phyloP scores from a whole-genome alignment of 2,888 invertebrate species.

The Acanthosoma haemorrhoidale region DNA sequence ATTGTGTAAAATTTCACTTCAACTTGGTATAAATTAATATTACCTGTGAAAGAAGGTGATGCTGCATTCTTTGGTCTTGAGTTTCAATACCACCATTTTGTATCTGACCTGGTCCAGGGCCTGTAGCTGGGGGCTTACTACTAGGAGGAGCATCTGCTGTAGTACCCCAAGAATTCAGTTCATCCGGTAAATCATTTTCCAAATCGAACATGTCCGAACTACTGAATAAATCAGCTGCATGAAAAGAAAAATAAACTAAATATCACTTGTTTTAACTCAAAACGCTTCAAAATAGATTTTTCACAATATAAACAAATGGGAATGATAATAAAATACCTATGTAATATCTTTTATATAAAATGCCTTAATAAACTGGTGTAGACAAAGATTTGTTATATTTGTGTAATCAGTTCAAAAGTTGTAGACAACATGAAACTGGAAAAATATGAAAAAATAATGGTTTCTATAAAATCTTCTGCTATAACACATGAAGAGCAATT shows the following conservation, averaged over 20 bases:
- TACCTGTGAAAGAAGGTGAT: conserved; percentile 34
- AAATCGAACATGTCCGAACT: conserved; percentile 82
- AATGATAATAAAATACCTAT: neutral
- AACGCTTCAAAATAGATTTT: conserved; percentile 32
- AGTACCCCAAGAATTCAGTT: conserved; percentile 67
- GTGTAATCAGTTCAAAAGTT: conserved; percentile 21
- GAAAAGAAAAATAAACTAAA: conserved; percentile 13
- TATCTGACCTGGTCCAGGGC: conserved; percentile 61
- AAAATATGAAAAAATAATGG: neutral
- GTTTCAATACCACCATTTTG: conserved; percentile 38
- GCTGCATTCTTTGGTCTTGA: conserved; percentile 35
- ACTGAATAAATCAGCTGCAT: conserved; percentile 64
- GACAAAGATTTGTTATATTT: conserved; percentile 23
- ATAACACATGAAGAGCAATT: conserved; percentile 15
- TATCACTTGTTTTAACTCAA: neutral
- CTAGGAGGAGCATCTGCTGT: conserved; percentile 52
- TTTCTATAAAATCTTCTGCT: neutral
- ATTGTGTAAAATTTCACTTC: no score
- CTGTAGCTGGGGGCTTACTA: conserved; percentile 72
- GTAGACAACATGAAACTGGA: neutral
- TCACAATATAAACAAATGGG: neutral
- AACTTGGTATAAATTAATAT: no score
- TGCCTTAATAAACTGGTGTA: neutral
- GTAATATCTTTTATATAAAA: neutral
- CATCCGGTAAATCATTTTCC: conserved; percentile 88